Evolutionary conservation across 2,888 invertebrate genomes (phyloP).

Genomic region (Chorisops tibialis): DNA sequence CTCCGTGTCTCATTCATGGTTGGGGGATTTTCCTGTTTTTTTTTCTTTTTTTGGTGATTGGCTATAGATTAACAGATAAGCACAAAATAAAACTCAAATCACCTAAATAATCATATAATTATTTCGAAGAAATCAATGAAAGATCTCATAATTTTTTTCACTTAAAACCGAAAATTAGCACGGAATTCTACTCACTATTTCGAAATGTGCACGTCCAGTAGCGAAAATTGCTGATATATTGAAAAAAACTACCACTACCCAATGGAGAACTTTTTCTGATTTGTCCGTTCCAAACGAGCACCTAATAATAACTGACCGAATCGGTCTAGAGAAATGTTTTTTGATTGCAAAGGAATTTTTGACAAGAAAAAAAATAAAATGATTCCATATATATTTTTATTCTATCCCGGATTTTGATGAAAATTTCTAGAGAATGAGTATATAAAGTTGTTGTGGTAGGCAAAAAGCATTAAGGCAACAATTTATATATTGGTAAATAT

Average conservation of each 20-base stretch:
- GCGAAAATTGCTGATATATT: background rate
- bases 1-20: constrained; percentile 61
- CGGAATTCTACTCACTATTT: constrained; percentile 4
- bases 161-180: background rate
- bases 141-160: background rate
- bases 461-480: too few relatives aligned
- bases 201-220: background rate
- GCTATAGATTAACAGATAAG: constrained; percentile 4
- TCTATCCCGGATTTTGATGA: too few relatives aligned
- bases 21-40: constrained; percentile 12
- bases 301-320: constrained; percentile 44
- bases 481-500: too few relatives aligned
- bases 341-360: background rate
- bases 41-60: too few relatives aligned
- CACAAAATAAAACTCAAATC: constrained; percentile 17
- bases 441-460: too few relatives aligned
- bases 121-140: background rate
- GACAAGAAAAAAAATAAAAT: background rate
- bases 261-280: constrained; percentile 23
- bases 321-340: constrained; percentile 22
- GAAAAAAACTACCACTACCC: background rate
- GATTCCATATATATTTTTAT: too few relatives aligned
- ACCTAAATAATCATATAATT: constrained; percentile 3
- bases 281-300: constrained; percentile 47
- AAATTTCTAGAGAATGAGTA: too few relatives aligned